Percentiles rank a stretch among this genome's conserved stretches.
These are phyloP conservation scores for Aplodontia rufa DNA, from an alignment of 2,113 vertebrate species.

Conservation along the genomic window DNA sequence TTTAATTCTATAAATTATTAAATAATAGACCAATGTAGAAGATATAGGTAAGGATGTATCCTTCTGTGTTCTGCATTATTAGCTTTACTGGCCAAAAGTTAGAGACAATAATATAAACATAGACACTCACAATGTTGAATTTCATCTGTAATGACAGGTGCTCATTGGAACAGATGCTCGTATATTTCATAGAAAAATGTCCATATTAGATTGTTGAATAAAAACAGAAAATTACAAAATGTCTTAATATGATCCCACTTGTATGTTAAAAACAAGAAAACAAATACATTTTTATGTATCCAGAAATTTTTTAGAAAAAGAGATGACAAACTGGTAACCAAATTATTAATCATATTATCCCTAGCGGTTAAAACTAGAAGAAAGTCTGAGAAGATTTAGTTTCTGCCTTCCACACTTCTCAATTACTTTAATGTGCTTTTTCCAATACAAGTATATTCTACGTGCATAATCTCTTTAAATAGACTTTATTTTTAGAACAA, in stretches of 20 bases:
- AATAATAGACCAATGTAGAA: not conserved
- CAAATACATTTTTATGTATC: not conserved
- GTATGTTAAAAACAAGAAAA: not conserved
- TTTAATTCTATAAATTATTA: slow-evolving; percentile 9
- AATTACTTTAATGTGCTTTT: not conserved
- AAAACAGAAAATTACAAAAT: not conserved
- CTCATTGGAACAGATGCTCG: not conserved
- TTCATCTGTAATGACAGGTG: not conserved
- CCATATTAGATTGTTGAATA: not conserved
- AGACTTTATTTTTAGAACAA: not conserved
- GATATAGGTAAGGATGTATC: not conserved
- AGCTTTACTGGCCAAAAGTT: not conserved
- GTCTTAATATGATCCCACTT: not conserved
- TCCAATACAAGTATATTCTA: not conserved
- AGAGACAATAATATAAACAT: not conserved
- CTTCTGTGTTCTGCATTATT: not conserved
- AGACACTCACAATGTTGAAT: not conserved
- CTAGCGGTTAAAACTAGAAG: not conserved
- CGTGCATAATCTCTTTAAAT: not conserved
- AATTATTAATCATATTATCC: not conserved
- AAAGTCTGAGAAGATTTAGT: not conserved
- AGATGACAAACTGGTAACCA: not conserved
- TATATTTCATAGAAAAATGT: not conserved
- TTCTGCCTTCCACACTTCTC: not conserved
- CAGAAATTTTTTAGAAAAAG: not conserved